phyloP scores from a whole-genome alignment of 2,113 vertebrate genomes.

The Platichthys stellatus region DNA sequence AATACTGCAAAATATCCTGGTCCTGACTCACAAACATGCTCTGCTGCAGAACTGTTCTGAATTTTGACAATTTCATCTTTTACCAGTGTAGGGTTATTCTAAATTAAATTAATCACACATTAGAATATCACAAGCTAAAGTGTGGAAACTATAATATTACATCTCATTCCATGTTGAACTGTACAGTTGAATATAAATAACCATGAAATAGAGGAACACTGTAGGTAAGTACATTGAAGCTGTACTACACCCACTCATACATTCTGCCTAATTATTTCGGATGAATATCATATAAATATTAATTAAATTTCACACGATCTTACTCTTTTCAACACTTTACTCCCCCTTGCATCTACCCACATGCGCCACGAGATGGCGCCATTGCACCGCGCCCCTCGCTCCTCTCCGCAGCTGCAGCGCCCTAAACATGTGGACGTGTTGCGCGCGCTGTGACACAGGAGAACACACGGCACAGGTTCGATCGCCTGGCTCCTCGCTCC shows the following conservation, averaged over 20 bases:
- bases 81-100: too few relatives aligned
- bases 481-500: constrained; percentile 50
- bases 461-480: constrained; percentile 42
- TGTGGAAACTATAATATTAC: too few relatives aligned
- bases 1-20: too few relatives aligned
- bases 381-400: constrained; percentile 23
- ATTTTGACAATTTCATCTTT: too few relatives aligned
- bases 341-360: background rate
- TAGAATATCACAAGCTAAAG: too few relatives aligned
- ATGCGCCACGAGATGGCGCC: constrained; percentile 40
- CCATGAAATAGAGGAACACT: too few relatives aligned
- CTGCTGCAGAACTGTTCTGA: too few relatives aligned
- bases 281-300: background rate
- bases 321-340: fast-evolving
- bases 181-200: too few relatives aligned
- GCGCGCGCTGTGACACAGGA: constrained; percentile 44
- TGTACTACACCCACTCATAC: background rate
- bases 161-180: too few relatives aligned
- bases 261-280: background rate
- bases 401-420: background rate
- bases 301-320: background rate
- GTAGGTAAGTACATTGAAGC: background rate
- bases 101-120: too few relatives aligned
- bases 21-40: too few relatives aligned
- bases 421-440: constrained; percentile 52